Percentiles rank a stretch among this genome's conserved stretches.
Conservation (phyloP, 1,140 invertebrate genomes). For the Triops cancriformis region DNA sequence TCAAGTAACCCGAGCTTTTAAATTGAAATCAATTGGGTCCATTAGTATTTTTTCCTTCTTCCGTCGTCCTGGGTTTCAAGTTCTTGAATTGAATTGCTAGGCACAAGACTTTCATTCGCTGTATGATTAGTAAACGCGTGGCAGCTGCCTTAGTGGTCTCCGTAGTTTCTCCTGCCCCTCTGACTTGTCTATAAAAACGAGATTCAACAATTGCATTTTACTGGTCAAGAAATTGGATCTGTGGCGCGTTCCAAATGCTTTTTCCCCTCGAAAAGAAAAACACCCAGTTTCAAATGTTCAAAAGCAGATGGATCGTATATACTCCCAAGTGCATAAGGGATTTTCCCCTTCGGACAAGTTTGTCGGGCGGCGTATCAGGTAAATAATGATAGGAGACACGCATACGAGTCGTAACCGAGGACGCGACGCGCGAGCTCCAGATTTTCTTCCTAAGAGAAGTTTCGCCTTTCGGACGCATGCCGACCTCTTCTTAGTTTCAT, state of each 20-base stretch:
- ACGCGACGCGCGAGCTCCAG: not conserved
- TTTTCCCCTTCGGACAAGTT: not conserved
- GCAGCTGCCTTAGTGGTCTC: not conserved
- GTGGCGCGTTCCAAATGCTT: not conserved
- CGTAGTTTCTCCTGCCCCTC: not conserved
- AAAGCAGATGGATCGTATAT: not conserved
- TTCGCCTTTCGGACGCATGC: slow-evolving; percentile 6
- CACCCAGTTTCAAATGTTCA: not conserved
- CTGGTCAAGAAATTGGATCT: slow-evolving; percentile 6
- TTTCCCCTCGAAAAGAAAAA: not conserved
- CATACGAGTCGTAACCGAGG: too few relatives aligned
- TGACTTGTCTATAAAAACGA: not conserved
- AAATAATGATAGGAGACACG: not conserved
- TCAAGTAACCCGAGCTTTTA: too few relatives aligned
- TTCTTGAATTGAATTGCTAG: too few relatives aligned
- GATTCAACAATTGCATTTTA: slow-evolving; percentile 4
- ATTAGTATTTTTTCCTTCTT: too few relatives aligned
- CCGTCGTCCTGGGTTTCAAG: too few relatives aligned
- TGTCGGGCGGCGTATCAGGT: not conserved
- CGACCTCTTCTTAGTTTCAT: slow-evolving; percentile 5
- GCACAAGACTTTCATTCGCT: too few relatives aligned
- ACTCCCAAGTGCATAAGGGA: not conserved
- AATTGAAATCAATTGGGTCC: too few relatives aligned
- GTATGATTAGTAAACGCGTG: not conserved
- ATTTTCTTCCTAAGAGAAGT: not conserved